Evolutionary conservation across 2,113 vertebrate genomes (phyloP).

Genomic region (Epinephelus cyanopodus): DNA sequence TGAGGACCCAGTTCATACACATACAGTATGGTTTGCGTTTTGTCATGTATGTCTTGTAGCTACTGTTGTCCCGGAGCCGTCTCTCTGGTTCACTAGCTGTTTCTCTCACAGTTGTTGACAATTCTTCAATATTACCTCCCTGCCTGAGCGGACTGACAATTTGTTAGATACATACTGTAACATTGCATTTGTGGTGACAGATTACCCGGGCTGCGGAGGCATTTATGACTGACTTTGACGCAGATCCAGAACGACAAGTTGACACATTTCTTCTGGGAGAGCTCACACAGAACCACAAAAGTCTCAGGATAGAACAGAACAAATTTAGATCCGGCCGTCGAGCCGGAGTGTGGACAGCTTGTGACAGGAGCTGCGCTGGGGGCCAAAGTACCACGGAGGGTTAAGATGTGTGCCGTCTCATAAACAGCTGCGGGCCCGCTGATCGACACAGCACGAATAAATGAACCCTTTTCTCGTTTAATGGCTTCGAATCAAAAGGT

Average conservation of each 20-base stretch:
- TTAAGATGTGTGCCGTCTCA: slow-evolving; percentile 12
- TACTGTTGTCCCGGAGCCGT: not conserved
- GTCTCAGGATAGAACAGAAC: slow-evolving; percentile 38
- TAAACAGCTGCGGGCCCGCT: slow-evolving; percentile 6
- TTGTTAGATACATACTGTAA: slow-evolving; percentile 24
- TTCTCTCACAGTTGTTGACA: slow-evolving; percentile 12
- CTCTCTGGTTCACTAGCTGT: not conserved
- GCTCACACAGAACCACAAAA: slow-evolving; percentile 39
- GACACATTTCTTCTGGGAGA: slow-evolving; percentile 70
- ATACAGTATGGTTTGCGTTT: not conserved
- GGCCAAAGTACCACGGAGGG: slow-evolving; percentile 6
- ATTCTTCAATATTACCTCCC: slow-evolving; percentile 11
- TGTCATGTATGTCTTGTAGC: not conserved
- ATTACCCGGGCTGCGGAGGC: slow-evolving; percentile 19
- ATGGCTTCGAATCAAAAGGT: slow-evolving; percentile 22
- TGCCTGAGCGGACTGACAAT: slow-evolving; percentile 8
- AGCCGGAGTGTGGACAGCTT: slow-evolving; percentile 9
- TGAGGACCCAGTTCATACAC: not conserved
- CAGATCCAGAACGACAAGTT: slow-evolving; percentile 58
- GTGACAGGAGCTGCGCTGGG: slow-evolving; percentile 20
- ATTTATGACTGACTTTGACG: slow-evolving; percentile 56
- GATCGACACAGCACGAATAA: slow-evolving; percentile 15
- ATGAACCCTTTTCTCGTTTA: slow-evolving; percentile 11
- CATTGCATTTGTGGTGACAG: slow-evolving; percentile 2
- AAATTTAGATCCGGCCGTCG: slow-evolving; percentile 42